Base-by-base conservation (phyloP, 2,797 vertebrate species). In the Trachops cirrhosus region DNA sequence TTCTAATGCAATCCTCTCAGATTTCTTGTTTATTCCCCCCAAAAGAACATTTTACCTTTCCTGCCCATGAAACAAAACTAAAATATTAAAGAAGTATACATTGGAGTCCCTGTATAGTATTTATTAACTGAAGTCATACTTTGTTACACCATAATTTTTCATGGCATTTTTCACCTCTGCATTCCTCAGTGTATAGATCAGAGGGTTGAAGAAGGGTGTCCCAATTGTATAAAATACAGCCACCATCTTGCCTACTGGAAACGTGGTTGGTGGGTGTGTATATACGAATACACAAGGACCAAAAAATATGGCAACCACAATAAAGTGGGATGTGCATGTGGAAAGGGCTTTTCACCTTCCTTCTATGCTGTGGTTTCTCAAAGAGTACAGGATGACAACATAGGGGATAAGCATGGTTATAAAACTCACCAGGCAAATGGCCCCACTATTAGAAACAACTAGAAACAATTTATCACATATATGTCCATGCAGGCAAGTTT, bases 111-210 rank as follows among this genome's bases (percentile, higher is more conserved):
- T 11, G 18, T 5, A 24, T 3, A 32, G 4, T 12, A 6, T 57
- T 82, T 19, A 29, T 52, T 57, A 24, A 26, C 5, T n/a, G 39
- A 79, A 54, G 21, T 22, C 52, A 54, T 54, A 54, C 50, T 54
- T 54, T 54, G 52, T 22, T 22, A 54, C 18, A 80, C 59, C 92
- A 84, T 52, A 94, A 39, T 46, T 91, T 82, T 10, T 91, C 70
- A 94, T 94, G 44, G 89, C 93, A 10, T 26, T 92, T 79, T 96
- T 96, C 3, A 96, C 84, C 32, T 97, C 89, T 59, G 67, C 54
- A 86, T 95, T 98, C 14, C 96, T 96, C 48, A 96, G 46, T 1
- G 94, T 94, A 18, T 97, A 97, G 41, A 97, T 91, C 41, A 98
- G n/a, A 34, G 95, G 93, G 24, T 96, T 96, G 10, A 97, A 44